phyloP scores from a whole-genome alignment of 2,113 vertebrate genomes.

The Murina feae region DNA sequence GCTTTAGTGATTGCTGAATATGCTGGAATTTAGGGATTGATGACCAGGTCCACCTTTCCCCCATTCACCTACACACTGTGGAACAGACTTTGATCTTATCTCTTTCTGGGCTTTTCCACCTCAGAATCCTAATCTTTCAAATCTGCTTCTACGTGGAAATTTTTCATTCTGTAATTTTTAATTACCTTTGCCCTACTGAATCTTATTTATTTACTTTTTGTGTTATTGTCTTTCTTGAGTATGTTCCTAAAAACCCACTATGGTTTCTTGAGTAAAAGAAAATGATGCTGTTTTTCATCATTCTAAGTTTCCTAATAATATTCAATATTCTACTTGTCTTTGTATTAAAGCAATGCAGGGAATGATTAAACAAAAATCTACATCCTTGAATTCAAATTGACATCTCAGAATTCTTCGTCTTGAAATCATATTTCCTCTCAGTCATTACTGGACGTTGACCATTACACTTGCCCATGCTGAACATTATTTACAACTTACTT shows the following conservation, averaged over 20 bases:
- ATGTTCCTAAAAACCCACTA: background rate
- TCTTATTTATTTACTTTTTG: background rate
- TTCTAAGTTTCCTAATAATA: background rate
- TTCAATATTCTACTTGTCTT: background rate
- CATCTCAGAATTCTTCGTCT: background rate
- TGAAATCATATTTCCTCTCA: background rate
- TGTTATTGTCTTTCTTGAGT: background rate
- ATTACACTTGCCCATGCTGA: background rate
- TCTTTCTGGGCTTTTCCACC: constrained; percentile 9
- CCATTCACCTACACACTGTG: background rate
- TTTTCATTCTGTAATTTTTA: background rate
- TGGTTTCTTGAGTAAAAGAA: background rate
- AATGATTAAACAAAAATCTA: background rate
- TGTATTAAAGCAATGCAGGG: background rate
- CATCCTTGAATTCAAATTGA: background rate
- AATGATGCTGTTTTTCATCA: background rate
- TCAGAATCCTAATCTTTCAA: background rate
- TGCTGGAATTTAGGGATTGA: background rate
- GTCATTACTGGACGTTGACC: background rate
- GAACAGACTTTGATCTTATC: constrained; percentile 4
- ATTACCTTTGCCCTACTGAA: background rate
- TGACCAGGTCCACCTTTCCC: background rate
- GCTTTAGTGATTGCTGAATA: background rate
- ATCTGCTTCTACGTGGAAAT: background rate
- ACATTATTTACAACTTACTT: background rate